These are phyloP conservation scores for Drosophila murphyi DNA, from an alignment of 1,140 invertebrate species.

Conservation along the genomic window DNA sequence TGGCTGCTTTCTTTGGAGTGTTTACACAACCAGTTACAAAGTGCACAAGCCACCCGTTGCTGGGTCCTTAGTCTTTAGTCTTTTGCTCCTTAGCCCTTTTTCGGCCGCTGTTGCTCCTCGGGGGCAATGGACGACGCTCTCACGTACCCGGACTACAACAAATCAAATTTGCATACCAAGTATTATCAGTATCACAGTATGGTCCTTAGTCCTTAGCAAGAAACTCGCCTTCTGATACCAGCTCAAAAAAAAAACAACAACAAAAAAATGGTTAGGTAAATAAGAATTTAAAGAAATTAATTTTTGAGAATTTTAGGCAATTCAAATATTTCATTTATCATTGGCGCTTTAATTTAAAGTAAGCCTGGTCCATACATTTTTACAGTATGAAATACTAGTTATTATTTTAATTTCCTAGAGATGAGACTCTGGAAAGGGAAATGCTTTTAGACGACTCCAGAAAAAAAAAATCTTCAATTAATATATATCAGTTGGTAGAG, in stretches of 20 bases:
- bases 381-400: too few species aligned
- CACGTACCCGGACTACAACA: slow-evolving; percentile 67
- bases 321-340: not conserved
- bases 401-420: too few species aligned
- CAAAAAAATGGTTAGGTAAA: not conserved
- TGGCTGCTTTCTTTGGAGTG: slow-evolving; percentile 56
- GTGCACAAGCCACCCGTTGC: slow-evolving; percentile 71
- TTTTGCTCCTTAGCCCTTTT: slow-evolving; percentile 10
- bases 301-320: not conserved
- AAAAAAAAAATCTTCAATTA: too few species aligned
- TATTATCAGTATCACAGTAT: slow-evolving; percentile 73
- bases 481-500: too few species aligned
- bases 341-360: not conserved
- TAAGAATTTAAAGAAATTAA: not conserved
- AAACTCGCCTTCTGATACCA: slow-evolving; percentile 23
- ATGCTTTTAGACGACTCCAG: too few species aligned
- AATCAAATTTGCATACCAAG: slow-evolving; percentile 82
- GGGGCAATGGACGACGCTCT: slow-evolving; percentile 38
- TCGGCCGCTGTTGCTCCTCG: slow-evolving; percentile 25
- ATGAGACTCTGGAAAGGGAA: too few species aligned
- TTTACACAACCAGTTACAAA: slow-evolving; percentile 83
- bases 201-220: slow-evolving; percentile 12
- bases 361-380: too few species aligned
- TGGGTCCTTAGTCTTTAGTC: slow-evolving; percentile 32
- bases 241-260: not conserved